A percentile compares a stretch with the other conserved stretches of the same genome.
Conservation (phyloP, 2,888 invertebrate species). For the Aethes cnicana region DNA sequence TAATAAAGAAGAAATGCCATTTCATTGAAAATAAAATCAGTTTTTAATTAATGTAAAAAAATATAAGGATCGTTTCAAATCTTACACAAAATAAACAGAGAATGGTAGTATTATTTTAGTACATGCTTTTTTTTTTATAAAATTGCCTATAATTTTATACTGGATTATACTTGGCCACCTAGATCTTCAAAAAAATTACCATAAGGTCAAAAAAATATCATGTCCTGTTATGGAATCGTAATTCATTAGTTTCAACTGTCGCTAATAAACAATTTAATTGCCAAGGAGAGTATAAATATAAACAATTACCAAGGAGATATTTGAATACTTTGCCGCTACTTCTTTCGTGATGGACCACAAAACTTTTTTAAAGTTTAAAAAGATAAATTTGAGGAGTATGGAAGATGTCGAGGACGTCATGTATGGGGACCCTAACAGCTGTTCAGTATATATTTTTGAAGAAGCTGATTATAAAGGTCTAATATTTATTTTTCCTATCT, state of each 20-base stretch:
- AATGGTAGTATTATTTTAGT: no score
- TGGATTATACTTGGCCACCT: constrained; percentile 37
- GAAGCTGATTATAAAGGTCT: constrained; percentile 25
- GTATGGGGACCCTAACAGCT: constrained; percentile 10
- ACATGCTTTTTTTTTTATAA: neutral
- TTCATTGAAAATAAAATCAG: no score
- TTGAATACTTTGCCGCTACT: constrained; percentile 28
- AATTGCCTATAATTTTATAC: no score
- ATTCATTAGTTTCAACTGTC: constrained; percentile 12
- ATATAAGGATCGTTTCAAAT: no score
- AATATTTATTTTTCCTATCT: neutral
- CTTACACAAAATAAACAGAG: no score
- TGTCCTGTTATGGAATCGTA: neutral
- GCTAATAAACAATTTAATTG: constrained; percentile 26
- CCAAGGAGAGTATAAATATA: constrained; percentile 32
- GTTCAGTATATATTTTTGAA: constrained; percentile 21
- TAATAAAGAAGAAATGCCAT: no score
- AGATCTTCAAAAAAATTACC: constrained; percentile 24
- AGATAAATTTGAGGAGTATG: constrained; percentile 23
- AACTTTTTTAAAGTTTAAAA: constrained; percentile 28
- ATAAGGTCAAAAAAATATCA: no score
- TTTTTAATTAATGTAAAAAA: no score
- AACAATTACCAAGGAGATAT: constrained; percentile 32
- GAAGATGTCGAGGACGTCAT: constrained; percentile 10
- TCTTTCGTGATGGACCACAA: constrained; percentile 25